Conservation (phyloP, 2,113 vertebrate species). For the Strix uralensis region DNA sequence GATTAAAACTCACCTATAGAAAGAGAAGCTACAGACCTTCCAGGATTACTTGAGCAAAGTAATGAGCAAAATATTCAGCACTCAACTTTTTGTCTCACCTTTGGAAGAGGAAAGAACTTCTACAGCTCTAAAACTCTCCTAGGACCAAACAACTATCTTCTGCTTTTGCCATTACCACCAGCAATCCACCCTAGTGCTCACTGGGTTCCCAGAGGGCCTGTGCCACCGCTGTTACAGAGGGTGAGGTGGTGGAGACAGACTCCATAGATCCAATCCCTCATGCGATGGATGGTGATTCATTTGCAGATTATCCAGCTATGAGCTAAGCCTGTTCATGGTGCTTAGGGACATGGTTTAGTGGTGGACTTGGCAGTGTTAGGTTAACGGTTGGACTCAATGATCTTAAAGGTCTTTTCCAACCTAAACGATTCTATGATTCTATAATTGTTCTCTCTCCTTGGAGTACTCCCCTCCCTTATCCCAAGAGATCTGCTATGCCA, state of each 20-base stretch:
- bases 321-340: neutral
- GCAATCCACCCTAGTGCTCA: neutral
- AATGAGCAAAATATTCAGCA: neutral
- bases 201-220: accelerated
- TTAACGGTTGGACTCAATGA: neutral
- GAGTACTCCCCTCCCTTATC: neutral
- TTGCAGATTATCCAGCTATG: neutral
- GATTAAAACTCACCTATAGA: neutral
- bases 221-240: neutral
- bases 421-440: neutral
- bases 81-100: neutral
- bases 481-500: neutral
- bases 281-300: neutral
- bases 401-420: neutral
- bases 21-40: neutral
- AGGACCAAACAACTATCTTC: neutral
- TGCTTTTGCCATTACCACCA: neutral
- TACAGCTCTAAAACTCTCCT: neutral
- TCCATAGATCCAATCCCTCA: neutral
- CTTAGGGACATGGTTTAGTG: accelerated
- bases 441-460: neutral
- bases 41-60: neutral
- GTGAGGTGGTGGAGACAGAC: neutral
- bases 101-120: neutral
- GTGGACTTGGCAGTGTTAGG: neutral